A percentile compares a stretch with the other conserved stretches of the same genome.
Evolutionary conservation across 2,113 vertebrate genomes (phyloP).

Genomic region (Ictalurus punctatus): DNA sequence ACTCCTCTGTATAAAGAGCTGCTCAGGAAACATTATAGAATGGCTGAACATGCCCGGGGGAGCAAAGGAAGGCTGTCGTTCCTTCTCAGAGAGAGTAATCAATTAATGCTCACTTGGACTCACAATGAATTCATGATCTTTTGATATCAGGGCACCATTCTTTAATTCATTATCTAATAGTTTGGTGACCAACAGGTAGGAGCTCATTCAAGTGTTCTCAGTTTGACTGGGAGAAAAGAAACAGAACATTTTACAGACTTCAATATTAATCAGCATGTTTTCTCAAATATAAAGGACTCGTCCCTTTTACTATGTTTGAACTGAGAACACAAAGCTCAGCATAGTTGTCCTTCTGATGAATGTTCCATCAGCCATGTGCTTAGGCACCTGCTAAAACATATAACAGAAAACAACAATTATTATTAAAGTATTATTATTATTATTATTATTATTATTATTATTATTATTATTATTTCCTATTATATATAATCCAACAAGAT

Average conservation of each 20-base stretch:
- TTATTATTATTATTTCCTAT: not conserved
- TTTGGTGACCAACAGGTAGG: not conserved
- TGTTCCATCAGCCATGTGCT: constrained; percentile 16
- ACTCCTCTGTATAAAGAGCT: not conserved
- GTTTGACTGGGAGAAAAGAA: not conserved
- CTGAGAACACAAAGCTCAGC: not conserved
- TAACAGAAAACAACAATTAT: not conserved
- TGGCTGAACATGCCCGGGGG: not conserved
- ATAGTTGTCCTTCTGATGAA: constrained; percentile 3
- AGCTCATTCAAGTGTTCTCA: not conserved
- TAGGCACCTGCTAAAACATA: not conserved
- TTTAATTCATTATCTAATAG: not conserved
- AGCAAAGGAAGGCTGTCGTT: not conserved
- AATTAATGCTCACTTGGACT: not conserved
- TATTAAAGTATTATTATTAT: no score
- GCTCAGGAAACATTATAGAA: not conserved
- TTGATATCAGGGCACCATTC: not conserved
- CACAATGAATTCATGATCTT: not conserved
- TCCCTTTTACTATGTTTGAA: not conserved
- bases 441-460: not conserved
- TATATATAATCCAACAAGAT: not conserved
- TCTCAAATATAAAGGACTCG: not conserved
- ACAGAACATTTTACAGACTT: not conserved
- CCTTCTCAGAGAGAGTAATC: not conserved
- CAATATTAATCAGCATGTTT: not conserved